A percentile compares a stretch with the other conserved stretches of the same genome.
These are phyloP conservation scores for Lonchura striata DNA, from an alignment of 2,113 vertebrate genomes.

Conservation along the genomic window DNA sequence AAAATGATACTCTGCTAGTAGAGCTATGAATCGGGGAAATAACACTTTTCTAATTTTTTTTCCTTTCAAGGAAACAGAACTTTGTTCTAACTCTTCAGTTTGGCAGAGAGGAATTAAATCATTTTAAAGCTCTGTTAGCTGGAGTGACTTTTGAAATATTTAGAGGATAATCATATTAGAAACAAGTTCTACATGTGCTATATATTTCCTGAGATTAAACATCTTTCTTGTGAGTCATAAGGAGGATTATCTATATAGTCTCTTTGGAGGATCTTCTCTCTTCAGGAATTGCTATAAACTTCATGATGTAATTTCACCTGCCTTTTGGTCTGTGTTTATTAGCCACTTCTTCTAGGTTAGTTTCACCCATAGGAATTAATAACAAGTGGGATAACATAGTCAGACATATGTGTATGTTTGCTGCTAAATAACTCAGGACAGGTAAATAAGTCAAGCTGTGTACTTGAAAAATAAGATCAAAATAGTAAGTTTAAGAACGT, in stretches of 20 bases:
- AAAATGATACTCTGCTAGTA: not conserved
- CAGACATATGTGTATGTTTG: not conserved
- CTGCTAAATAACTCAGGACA: not conserved
- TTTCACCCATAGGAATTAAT: not conserved
- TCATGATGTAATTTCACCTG: not conserved
- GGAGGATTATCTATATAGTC: not conserved
- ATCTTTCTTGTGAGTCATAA: constrained; percentile 15
- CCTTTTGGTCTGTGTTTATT: not conserved
- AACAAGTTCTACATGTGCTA: not conserved
- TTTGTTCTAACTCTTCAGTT: not conserved
- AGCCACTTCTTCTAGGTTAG: not conserved
- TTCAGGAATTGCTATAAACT: not conserved
- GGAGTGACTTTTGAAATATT: not conserved
- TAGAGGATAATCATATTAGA: not conserved
- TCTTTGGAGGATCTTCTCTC: not conserved
- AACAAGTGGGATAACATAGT: not conserved
- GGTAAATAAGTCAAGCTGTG: not conserved
- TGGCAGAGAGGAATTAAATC: not conserved
- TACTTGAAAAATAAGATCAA: not conserved
- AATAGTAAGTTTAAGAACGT: not conserved
- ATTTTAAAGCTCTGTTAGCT: not conserved
- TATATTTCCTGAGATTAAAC: constrained; percentile 13
- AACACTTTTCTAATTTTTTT: not conserved
- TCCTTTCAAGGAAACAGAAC: not conserved
- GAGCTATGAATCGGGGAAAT: not conserved